Conservation (phyloP, 2,797 vertebrate genomes). For the Microcaecilia unicolor region DNA sequence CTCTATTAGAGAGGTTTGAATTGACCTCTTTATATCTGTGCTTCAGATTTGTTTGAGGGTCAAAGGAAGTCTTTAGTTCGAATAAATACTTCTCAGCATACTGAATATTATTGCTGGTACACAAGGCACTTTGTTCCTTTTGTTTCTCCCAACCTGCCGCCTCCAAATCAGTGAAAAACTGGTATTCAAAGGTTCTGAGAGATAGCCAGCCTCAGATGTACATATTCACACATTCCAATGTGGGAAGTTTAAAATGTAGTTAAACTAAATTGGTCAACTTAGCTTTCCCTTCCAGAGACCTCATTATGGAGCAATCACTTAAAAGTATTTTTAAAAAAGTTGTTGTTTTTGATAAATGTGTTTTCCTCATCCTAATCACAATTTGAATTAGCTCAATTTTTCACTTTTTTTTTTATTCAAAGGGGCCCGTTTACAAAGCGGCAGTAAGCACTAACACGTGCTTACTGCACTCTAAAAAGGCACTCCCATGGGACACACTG, state of each 20-base stretch:
- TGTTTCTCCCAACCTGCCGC: conserved; percentile 22
- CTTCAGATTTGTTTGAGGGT: conserved; percentile 1
- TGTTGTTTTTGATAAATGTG: conserved; percentile 33
- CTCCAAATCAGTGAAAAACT: conserved; percentile 23
- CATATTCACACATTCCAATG: conserved; percentile 20
- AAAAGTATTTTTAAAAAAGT: conserved; percentile 34
- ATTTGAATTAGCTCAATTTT: too few species aligned
- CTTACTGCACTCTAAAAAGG: too few species aligned
- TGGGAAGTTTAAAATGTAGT: conserved; percentile 27
- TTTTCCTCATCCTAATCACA: conserved; percentile 31
- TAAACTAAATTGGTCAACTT: conserved; percentile 19
- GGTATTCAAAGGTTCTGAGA: conserved; percentile 26
- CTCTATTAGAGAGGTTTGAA: too few species aligned
- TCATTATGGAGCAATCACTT: conserved; percentile 11
- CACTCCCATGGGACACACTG: too few species aligned
- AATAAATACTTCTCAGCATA: conserved; percentile 1
- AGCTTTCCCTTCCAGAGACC: conserved; percentile 4
- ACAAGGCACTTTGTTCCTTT: conserved; percentile 24
- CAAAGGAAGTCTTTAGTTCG: conserved; percentile 4
- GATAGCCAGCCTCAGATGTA: conserved; percentile 12
- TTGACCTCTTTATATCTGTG: too few species aligned
- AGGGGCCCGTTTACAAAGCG: too few species aligned
- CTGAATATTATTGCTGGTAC: conserved; percentile 14
- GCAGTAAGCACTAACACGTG: too few species aligned
- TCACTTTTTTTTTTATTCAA: too few species aligned